phyloP scores from a whole-genome alignment of 2,797 vertebrate genomes.

The Diceros bicornis region DNA sequence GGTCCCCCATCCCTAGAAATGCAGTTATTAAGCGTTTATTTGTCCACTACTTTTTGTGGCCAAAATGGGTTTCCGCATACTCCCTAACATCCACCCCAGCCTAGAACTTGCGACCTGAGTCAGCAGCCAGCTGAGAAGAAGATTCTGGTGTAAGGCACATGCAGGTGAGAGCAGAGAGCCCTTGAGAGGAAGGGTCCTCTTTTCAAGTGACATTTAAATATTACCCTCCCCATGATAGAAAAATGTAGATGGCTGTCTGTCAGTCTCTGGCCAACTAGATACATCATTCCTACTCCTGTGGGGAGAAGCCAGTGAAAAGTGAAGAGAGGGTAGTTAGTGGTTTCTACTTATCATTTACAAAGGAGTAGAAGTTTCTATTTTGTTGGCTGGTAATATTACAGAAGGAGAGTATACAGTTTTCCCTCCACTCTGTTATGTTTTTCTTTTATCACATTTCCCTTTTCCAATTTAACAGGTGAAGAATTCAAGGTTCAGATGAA shows the following conservation, averaged over 20 bases:
- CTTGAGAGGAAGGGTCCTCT: neutral
- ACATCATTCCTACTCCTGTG: neutral
- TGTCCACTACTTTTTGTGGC: neutral
- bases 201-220: neutral
- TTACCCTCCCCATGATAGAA: neutral
- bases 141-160: no score
- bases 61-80: neutral
- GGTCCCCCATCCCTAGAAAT: neutral
- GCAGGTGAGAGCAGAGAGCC: neutral
- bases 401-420: neutral
- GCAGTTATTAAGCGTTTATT: neutral
- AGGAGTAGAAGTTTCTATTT: neutral
- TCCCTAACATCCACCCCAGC: neutral
- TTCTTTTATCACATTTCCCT: neutral
- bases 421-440: neutral
- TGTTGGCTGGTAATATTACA: neutral
- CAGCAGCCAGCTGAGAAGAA: neutral
- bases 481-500: neutral
- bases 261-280: neutral
- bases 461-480: neutral
- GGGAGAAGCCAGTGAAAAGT: neutral
- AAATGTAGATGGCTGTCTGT: neutral
- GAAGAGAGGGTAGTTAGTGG: neutral
- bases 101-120: neutral
- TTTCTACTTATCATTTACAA: neutral